Evolutionary conservation across 2,113 vertebrate species (phyloP), one percentile per base, ranked within the genome.

Genomic region (Ardeotis arabs): DNA sequence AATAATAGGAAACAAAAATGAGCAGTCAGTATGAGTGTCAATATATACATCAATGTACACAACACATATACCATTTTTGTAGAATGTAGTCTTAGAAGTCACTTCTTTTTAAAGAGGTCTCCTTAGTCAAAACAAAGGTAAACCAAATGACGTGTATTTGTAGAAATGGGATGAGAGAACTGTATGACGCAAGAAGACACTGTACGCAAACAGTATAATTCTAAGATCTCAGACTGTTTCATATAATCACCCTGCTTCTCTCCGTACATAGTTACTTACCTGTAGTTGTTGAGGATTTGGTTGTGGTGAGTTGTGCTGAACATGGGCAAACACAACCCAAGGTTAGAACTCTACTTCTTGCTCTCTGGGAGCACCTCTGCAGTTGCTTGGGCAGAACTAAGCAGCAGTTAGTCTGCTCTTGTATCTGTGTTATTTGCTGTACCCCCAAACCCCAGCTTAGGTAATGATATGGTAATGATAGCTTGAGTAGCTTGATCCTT

Each of bases 231-330:
- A 81, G 39, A 68, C 10, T 76, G 2, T 67, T 68, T 74, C 6
- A 2, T 37, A 22, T 17, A 47, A 50, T 12, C 21, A 29, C 27
- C 15, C 35, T 67, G n/a, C 52, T 76, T 64, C 29, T 39, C 16
- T 60, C 52, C 62, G 31, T 45, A 37, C 1, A 1, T 6, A 47
- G 35, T 44, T 83, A 95, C 93, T 60, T 39, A 97, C 94, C 91
- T 83, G 44, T 17, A 56, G 89, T 55, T 92, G 75, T 22, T 64
- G 82, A 45, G 81, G 59, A 14, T 37, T 63, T 52, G 64, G 15
- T 96, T 44, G 89, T 94, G 52, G 67, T 92, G 58, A 84, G 50
- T 6, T 39, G 68, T 66, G 31, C 94, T 79, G 84, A 60, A 93
- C 47, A 63, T 70, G 45, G 9, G 22, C 10, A 93, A 68, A 93